Evolutionary conservation across 1,140 invertebrate genomes (phyloP).

Genomic region (Drosophila nebulosa): DNA sequence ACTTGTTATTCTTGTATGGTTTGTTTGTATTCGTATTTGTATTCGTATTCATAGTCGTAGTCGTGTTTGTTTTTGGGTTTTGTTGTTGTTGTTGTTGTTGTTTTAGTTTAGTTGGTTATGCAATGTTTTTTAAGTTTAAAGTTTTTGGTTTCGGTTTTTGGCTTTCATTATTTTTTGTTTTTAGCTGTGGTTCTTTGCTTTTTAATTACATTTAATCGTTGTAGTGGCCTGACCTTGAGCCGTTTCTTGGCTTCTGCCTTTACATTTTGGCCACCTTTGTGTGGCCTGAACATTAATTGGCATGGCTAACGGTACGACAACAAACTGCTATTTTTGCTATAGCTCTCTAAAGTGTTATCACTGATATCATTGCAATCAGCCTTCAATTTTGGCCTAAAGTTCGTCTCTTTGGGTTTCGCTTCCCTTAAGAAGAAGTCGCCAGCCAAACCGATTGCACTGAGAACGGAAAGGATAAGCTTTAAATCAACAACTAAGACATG

Average conservation of each 20-base stretch:
- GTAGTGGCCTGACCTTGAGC: slow-evolving; percentile 65
- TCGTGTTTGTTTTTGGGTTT: slow-evolving; percentile 26
- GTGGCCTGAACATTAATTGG: slow-evolving; percentile 33
- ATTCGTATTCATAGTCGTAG: too few relatives aligned
- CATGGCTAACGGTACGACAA: slow-evolving; percentile 45
- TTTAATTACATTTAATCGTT: slow-evolving; percentile 73
- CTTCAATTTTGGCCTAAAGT: too few relatives aligned
- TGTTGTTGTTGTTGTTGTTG: slow-evolving; percentile 33
- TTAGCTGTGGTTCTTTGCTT: slow-evolving; percentile 32
- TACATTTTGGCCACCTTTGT: slow-evolving; percentile 31
- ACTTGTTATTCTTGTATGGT: slow-evolving; percentile 37
- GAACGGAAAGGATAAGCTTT: too few relatives aligned
- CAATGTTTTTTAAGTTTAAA: slow-evolving; percentile 52
- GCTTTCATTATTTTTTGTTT: slow-evolving; percentile 72
- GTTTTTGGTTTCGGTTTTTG: slow-evolving; percentile 71
- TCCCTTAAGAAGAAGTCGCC: too few relatives aligned
- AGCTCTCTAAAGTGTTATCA: background rate
- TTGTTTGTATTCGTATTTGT: slow-evolving; percentile 45
- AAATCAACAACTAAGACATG: too few relatives aligned
- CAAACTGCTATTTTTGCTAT: background rate
- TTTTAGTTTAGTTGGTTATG: slow-evolving; percentile 52
- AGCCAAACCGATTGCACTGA: too few relatives aligned
- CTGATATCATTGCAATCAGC: too few relatives aligned
- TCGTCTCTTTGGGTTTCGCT: too few relatives aligned
- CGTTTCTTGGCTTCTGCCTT: slow-evolving; percentile 39